These are phyloP conservation scores for Chloropsis hardwickii DNA, from an alignment of 2,113 vertebrate genomes.

Conservation along the genomic window DNA sequence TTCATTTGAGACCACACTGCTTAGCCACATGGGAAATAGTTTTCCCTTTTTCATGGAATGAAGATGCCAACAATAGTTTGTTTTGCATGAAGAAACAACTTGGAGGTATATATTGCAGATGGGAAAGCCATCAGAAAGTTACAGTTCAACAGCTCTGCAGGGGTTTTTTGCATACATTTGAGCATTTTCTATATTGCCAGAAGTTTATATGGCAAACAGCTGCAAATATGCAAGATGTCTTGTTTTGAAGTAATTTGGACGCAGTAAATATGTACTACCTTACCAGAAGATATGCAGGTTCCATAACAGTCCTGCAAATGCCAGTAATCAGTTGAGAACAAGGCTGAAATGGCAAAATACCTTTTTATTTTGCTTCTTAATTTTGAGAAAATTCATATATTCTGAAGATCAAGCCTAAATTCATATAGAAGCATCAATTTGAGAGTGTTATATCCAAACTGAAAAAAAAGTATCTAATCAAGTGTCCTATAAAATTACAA, in stretches of 20 bases:
- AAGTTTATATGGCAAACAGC: not conserved
- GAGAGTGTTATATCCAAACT: not conserved
- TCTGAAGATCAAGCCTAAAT: not conserved
- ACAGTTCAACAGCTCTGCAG: not conserved
- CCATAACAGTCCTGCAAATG: not conserved
- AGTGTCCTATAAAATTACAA: not conserved
- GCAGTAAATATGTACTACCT: not conserved
- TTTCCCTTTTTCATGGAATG: not conserved
- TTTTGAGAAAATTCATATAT: not conserved
- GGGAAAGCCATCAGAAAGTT: not conserved
- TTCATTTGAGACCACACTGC: slow-evolving; percentile 40
- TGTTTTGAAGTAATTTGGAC: not conserved
- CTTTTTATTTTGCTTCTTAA: not conserved
- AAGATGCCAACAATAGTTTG: not conserved
- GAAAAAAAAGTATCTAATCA: not conserved
- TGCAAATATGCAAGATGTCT: not conserved
- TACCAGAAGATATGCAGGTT: not conserved
- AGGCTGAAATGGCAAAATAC: not conserved
- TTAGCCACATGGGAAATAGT: not conserved
- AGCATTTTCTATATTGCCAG: not conserved
- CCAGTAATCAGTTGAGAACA: not conserved
- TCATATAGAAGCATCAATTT: not conserved
- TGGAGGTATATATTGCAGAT: not conserved
- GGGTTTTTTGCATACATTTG: not conserved
- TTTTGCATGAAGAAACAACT: not conserved